Evolutionary conservation across 2,888 invertebrate genomes (phyloP).

Genomic region (Watsonalla binaria): DNA sequence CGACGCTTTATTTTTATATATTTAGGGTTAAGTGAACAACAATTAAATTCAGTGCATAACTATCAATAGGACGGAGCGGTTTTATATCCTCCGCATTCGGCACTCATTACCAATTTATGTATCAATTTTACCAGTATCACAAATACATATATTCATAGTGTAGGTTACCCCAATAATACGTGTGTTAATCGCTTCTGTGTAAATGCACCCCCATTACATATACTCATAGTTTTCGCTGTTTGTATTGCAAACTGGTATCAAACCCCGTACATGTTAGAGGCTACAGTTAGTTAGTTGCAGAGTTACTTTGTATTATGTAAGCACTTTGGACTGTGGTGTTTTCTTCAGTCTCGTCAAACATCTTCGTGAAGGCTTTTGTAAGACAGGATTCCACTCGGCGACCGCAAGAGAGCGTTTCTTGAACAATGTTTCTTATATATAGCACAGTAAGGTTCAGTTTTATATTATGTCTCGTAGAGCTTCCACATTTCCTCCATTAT

Average conservation of each 20-base stretch:
- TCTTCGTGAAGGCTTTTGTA: background rate
- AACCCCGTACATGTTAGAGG: background rate
- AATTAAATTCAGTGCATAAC: too few species aligned
- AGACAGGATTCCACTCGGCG: background rate
- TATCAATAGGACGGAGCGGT: too few species aligned
- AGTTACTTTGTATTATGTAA: background rate
- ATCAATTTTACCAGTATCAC: too few species aligned
- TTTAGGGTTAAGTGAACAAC: too few species aligned
- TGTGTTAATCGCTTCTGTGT: background rate
- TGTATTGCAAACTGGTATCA: constrained; percentile 2
- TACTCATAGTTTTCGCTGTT: background rate
- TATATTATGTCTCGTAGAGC: too few species aligned
- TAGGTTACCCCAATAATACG: background rate
- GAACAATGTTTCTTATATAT: background rate
- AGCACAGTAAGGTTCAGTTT: too few species aligned
- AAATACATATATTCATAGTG: too few species aligned
- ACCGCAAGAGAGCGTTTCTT: background rate
- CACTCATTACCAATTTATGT: too few species aligned
- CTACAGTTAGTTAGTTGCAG: background rate
- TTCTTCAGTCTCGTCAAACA: background rate
- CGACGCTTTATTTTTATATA: too few species aligned
- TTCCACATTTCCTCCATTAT: too few species aligned
- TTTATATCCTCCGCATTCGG: too few species aligned
- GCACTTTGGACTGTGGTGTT: background rate
- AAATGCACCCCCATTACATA: background rate